phyloP scores from a whole-genome alignment of 2,113 vertebrate species.

The Numida meleagris region DNA sequence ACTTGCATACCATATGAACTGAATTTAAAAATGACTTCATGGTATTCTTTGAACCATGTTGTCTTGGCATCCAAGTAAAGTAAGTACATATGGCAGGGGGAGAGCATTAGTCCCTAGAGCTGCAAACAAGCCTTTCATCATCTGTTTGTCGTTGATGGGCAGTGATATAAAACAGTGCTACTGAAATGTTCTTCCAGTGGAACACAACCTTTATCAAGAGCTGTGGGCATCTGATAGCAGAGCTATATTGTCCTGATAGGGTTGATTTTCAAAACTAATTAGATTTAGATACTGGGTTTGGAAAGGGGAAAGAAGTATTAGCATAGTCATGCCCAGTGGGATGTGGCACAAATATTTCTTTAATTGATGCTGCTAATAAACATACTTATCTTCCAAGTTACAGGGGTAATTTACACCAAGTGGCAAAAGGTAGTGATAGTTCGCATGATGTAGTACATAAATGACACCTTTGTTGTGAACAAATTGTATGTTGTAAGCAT shows the following conservation, averaged over 20 bases:
- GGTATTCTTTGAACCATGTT: fast-evolving
- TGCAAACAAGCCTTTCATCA: neutral
- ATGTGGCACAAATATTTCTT: slow-evolving; percentile 36
- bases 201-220: slow-evolving; percentile 41
- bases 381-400: slow-evolving; percentile 24
- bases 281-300: slow-evolving; percentile 21
- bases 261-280: slow-evolving; percentile 51
- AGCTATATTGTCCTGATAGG: neutral
- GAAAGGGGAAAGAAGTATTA: slow-evolving; percentile 26
- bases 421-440: neutral
- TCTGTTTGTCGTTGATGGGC: neutral
- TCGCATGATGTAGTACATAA: fast-evolving
- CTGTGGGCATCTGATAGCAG: slow-evolving; percentile 14
- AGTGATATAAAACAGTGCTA: neutral
- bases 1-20: neutral
- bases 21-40: neutral
- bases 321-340: slow-evolving; percentile 41
- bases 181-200: neutral
- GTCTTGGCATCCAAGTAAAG: neutral
- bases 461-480: neutral
- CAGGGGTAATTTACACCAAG: neutral
- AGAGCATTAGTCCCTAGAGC: neutral
- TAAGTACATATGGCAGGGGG: fast-evolving
- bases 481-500: neutral
- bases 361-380: slow-evolving; percentile 48